Evolutionary conservation across 1,140 invertebrate genomes (phyloP), one percentile per base, ranked within the genome.

Genomic region (Drosophila punjabiensis): DNA sequence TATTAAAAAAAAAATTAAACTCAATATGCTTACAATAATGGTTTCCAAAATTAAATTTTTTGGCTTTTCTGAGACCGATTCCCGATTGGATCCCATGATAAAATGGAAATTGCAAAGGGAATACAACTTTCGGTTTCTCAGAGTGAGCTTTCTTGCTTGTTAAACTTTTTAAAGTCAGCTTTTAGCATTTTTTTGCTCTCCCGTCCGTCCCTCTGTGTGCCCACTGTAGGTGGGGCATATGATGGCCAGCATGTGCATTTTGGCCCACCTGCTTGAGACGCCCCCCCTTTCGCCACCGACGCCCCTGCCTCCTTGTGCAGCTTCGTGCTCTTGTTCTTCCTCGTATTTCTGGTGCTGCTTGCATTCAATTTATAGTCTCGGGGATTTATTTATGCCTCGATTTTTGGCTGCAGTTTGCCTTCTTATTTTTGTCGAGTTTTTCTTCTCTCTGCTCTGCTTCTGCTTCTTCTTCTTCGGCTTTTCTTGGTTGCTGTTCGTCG

Each of bases 311-410:
- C 47, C 16, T 68, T 52, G 63, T 33, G 62, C 16, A n/a, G 32
- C 43, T 39, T 45, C 28, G 14, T 16, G n/a, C 18, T 39, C 14
- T 62, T 35, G 43, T 37, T 37, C 61, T 52, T 47, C 32, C 52
- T 76, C 41, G 43, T 60, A 35, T 64, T 66, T 66, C 50, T 61
- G 41, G 39, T 77, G 58, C 62, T 24, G 76, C 56, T 48, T 78
- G 55, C 45, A 74, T 74, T 74, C 68, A 74, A 74, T 74, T 74
- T 73, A 74, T 74, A 74, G 68, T 74, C 68, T 73, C 37, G 68
- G 68, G 55, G 55, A 73, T 73, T 61, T 74, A 74, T 74, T 74
- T 74, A 73, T 74, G 70, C 70, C 55, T 62, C 47, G 56, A 52
- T 53, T 74, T 71, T 74, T 74, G 70, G 70, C 70, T 74, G 68